phyloP scores from a whole-genome alignment of 1,140 invertebrate species.

The Lepidotrigona ventralis region DNA sequence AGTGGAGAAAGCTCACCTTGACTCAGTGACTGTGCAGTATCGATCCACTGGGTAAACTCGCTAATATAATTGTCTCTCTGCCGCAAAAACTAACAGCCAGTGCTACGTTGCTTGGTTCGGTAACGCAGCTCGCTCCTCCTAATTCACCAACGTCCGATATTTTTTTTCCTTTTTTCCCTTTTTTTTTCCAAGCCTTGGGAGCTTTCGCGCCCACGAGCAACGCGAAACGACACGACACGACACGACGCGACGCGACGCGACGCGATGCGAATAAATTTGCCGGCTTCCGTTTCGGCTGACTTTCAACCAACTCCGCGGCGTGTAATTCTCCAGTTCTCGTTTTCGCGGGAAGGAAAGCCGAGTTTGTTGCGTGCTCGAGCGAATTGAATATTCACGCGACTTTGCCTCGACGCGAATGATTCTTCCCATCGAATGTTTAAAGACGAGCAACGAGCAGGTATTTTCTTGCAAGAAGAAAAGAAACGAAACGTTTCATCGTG shows the following conservation, averaged over 20 bases:
- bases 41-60: conserved; percentile 52
- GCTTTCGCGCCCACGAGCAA: background rate
- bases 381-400: background rate
- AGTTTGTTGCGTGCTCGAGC: background rate
- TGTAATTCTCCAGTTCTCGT: background rate
- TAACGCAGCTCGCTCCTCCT: conserved; percentile 1
- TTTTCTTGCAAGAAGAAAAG: background rate
- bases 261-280: background rate
- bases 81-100: conserved; percentile 49
- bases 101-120: background rate
- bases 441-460: background rate
- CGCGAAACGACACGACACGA: too few relatives aligned
- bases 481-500: background rate
- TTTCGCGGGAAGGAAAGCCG: background rate
- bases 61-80: conserved; percentile 53
- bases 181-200: background rate
- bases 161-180: background rate
- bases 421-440: background rate
- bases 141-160: conserved; percentile 10
- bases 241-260: background rate
- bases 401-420: background rate
- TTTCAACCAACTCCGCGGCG: background rate
- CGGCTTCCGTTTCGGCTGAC: background rate
- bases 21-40: conserved; percentile 56
- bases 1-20: conserved; percentile 44